Evolutionary conservation across 2,797 vertebrate genomes (phyloP), one percentile per base, ranked within the genome.

Genomic region (Chromobotia macracanthus): DNA sequence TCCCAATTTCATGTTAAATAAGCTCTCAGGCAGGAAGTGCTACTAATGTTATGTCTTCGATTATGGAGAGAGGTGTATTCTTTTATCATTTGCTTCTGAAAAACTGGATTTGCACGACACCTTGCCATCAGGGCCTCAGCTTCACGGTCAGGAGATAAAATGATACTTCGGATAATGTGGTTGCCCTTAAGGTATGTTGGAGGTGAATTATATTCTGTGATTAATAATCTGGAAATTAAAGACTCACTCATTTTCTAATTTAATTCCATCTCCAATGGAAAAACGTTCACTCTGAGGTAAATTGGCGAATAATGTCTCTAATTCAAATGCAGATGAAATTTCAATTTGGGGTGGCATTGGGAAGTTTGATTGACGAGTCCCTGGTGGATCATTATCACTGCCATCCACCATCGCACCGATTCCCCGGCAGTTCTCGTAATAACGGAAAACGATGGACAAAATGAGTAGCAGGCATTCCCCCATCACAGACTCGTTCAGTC

Each of bases 191-290:
- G 98, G 96, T 97, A 98, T 95, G 89, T 94, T n/a, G 94, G 93
- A 95, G 96, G 95, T 98, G 96, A 98, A 98, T 97, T 97, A 98
- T 98, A 97, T 96, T 95, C 95, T 88, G 95, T 99, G 97, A 99
- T 99, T 99, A 98, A 99, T 98, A 98, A 97, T 98, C 95, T 97
- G 96, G 95, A 98, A 99, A 99, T 99, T 99, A 98, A 98, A 97
- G 98, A 98, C 97, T 97, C 97, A 99, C 97, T 99, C 97, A 97
- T 98, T 98, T 98, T 98, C 96, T 99, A 98, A 99, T 99, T 98
- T 98, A 98, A 99, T 99, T 98, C 96, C 97, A 96, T 98, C 96
- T 98, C 95, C 96, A 97, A 98, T 97, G 97, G 97, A 98, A 99
- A 98, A 99, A 99, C 97, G 96, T 99, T 99, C 98, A 98, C 97